Conservation (phyloP, 1,140 invertebrate genomes). For the Drosophila fuyamai region DNA sequence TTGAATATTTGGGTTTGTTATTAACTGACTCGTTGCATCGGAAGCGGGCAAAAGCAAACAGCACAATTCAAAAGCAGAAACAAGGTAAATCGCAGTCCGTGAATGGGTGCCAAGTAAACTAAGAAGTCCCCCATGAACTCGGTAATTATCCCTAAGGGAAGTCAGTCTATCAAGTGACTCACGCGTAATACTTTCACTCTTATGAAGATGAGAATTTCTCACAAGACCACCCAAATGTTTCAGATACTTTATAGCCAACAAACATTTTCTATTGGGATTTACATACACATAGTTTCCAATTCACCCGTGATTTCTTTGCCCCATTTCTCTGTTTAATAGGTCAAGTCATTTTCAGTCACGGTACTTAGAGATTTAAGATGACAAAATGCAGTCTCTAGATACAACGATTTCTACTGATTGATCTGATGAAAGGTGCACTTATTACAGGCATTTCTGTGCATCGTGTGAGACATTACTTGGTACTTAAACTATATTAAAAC, state of each 20-base stretch:
- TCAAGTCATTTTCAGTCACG: constrained; percentile 8
- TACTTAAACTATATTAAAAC: constrained; percentile 23
- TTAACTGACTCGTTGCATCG: constrained; percentile 26
- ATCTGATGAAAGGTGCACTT: constrained; percentile 29
- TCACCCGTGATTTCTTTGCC: background rate
- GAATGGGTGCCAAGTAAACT: constrained; percentile 17
- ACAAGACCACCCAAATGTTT: background rate
- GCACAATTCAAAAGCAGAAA: constrained; percentile 33
- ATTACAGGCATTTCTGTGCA: constrained; percentile 25
- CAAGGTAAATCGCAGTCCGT: constrained; percentile 20
- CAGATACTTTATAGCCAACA: too few relatives aligned
- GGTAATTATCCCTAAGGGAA: constrained; percentile 18
- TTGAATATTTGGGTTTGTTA: constrained; percentile 23
- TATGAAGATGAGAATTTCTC: background rate
- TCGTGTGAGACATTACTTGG: constrained; percentile 14
- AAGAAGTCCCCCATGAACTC: constrained; percentile 14
- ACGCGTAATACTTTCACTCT: constrained; percentile 7
- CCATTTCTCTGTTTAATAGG: background rate
- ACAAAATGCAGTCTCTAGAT: constrained; percentile 14
- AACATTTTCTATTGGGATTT: background rate
- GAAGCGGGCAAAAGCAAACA: constrained; percentile 43
- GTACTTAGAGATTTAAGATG: constrained; percentile 24
- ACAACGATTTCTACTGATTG: constrained; percentile 6
- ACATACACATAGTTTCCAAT: background rate
- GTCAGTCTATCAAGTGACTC: background rate